Conservation (phyloP, 2,797 vertebrate genomes). For the Sebastes steindachneri region DNA sequence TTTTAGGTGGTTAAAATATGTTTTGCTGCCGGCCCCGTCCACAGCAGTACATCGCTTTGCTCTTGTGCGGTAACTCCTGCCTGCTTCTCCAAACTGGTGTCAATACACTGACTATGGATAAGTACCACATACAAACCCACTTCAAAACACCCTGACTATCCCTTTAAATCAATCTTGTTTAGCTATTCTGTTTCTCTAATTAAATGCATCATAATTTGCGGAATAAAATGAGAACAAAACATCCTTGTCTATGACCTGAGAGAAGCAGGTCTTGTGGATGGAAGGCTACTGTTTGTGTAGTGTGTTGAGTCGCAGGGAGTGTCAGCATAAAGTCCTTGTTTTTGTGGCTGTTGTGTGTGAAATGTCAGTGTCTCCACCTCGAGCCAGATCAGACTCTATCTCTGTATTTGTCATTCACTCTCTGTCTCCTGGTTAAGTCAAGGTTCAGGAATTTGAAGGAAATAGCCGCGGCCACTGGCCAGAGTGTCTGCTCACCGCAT, state of each 20-base stretch:
- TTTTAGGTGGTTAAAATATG: no score
- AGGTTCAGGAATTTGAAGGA: conserved; percentile 76
- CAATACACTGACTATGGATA: no score
- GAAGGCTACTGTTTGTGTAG: background rate
- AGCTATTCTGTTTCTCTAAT: background rate
- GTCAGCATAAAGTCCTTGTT: conserved; percentile 3
- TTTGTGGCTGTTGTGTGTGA: conserved; percentile 41
- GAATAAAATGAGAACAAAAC: background rate
- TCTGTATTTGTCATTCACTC: conserved; percentile 5
- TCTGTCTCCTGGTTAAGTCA: conserved; percentile 41
- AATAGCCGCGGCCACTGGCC: conserved; percentile 60
- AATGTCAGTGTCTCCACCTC: conserved; percentile 27
- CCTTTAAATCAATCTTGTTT: background rate
- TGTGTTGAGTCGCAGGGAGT: conserved; percentile 25
- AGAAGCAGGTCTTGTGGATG: background rate
- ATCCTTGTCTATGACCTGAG: fast-evolving
- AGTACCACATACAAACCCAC: no score
- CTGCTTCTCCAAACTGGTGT: no score
- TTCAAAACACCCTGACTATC: fast-evolving
- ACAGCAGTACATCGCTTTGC: no score
- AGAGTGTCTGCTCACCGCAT: conserved; percentile 50
- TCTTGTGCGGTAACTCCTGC: fast-evolving
- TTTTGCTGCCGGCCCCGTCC: no score
- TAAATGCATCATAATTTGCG: background rate
- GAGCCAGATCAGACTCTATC: conserved; percentile 9